phyloP scores from a whole-genome alignment of 2,888 invertebrate genomes.

The Spilarctia lutea region DNA sequence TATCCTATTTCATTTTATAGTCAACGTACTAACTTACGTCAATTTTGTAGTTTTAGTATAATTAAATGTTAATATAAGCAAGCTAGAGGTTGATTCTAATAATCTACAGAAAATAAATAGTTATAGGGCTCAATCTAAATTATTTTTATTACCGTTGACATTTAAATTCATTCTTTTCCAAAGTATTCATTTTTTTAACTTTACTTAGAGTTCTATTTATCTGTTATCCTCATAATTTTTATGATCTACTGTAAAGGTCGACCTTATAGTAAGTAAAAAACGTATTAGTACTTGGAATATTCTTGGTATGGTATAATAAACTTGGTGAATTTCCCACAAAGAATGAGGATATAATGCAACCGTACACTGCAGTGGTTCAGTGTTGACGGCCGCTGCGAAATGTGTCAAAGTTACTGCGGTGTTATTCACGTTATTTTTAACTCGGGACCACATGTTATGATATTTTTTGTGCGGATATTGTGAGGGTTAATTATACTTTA shows the following conservation, averaged over 20 bases:
- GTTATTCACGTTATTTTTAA: slow-evolving; percentile 43
- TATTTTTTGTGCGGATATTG: background rate
- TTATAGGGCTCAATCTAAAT: background rate
- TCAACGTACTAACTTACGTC: no score
- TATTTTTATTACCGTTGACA: background rate
- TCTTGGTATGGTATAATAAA: no score
- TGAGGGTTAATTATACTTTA: slow-evolving; percentile 25
- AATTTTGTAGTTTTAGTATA: no score
- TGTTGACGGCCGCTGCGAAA: slow-evolving; percentile 39
- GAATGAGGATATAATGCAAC: slow-evolving; percentile 17
- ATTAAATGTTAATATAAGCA: no score
- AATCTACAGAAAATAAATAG: background rate
- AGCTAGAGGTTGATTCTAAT: background rate
- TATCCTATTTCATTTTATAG: background rate
- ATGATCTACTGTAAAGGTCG: background rate
- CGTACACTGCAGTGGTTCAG: slow-evolving; percentile 40
- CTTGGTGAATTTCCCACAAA: slow-evolving; percentile 9
- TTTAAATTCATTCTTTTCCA: background rate
- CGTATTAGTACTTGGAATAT: background rate
- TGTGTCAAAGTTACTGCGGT: slow-evolving; percentile 38
- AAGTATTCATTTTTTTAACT: background rate
- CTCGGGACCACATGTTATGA: slow-evolving; percentile 12
- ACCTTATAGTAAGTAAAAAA: background rate
- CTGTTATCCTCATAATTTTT: background rate
- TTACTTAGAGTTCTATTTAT: background rate